phyloP scores from a whole-genome alignment of 2,113 vertebrate species.

The Ammospiza nelsoni region DNA sequence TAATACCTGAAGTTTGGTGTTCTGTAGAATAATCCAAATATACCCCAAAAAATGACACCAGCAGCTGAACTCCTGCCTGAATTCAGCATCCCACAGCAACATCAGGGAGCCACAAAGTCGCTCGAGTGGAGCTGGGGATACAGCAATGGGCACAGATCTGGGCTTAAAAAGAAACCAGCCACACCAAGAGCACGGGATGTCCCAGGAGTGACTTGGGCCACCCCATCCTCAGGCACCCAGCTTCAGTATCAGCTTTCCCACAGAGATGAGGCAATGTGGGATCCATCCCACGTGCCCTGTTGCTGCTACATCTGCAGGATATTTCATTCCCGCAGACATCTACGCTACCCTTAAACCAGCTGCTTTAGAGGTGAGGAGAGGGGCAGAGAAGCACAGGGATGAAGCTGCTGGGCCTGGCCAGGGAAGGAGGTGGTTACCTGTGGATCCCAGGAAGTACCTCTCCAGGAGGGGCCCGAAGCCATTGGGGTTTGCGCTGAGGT shows the following conservation, averaged over 20 bases:
- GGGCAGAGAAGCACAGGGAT: too few species aligned
- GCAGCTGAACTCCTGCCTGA: background rate
- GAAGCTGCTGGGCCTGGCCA: accelerated
- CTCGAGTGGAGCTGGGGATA: accelerated
- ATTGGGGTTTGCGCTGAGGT: slow-evolving; percentile 73
- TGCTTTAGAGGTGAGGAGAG: background rate
- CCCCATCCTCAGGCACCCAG: background rate
- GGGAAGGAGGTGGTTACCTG: slow-evolving; percentile 74
- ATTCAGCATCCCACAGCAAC: accelerated
- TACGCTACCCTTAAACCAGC: accelerated
- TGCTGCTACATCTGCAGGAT: accelerated
- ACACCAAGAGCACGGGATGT: accelerated
- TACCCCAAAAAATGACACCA: accelerated
- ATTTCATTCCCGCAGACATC: accelerated
- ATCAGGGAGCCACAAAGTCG: accelerated
- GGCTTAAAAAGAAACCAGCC: background rate
- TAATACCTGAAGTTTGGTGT: accelerated
- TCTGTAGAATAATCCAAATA: background rate
- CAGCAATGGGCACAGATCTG: accelerated
- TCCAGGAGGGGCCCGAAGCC: slow-evolving; percentile 86
- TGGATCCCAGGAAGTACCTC: slow-evolving; percentile 88
- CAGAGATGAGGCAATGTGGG: accelerated
- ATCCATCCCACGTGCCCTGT: accelerated
- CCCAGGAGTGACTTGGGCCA: background rate
- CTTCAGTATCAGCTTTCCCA: background rate